phyloP scores from a whole-genome alignment of 1,140 invertebrate species.

The Brachionus calyciflorus region DNA sequence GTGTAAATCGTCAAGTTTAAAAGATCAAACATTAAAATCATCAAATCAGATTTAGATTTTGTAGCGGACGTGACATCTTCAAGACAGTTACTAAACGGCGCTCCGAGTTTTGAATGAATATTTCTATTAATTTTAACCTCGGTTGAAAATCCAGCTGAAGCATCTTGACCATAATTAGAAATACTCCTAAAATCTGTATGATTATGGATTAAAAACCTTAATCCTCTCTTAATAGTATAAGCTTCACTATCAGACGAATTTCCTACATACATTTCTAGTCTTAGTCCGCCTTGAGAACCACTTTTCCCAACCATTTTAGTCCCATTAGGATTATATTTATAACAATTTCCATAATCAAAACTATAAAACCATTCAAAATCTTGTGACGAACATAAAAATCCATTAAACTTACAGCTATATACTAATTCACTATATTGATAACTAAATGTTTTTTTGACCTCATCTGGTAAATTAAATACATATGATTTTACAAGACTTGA shows the following conservation, averaged over 20 bases:
- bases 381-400: not conserved
- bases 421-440: not conserved
- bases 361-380: constrained; percentile 40
- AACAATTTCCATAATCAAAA: constrained; percentile 43
- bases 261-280: constrained; percentile 22
- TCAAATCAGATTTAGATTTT: not conserved
- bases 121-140: constrained; percentile 3
- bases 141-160: not conserved
- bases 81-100: constrained; percentile 3
- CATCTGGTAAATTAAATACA: not conserved
- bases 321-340: constrained; percentile 5
- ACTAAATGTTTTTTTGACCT: not conserved
- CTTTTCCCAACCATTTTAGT: not conserved
- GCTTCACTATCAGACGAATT: constrained; percentile 1
- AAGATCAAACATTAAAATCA: constrained; percentile 13
- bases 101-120: not conserved
- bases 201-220: constrained; percentile 36
- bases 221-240: not conserved
- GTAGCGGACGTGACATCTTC: not conserved
- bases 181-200: not conserved
- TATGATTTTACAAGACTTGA: not conserved
- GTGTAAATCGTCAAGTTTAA: not conserved
- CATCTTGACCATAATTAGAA: not conserved
- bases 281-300: not conserved
- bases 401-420: not conserved